A percentile compares a stretch with the other conserved stretches of the same genome.
Conservation (phyloP, 2,113 vertebrate species). For the Tauraco erythrolophus region DNA sequence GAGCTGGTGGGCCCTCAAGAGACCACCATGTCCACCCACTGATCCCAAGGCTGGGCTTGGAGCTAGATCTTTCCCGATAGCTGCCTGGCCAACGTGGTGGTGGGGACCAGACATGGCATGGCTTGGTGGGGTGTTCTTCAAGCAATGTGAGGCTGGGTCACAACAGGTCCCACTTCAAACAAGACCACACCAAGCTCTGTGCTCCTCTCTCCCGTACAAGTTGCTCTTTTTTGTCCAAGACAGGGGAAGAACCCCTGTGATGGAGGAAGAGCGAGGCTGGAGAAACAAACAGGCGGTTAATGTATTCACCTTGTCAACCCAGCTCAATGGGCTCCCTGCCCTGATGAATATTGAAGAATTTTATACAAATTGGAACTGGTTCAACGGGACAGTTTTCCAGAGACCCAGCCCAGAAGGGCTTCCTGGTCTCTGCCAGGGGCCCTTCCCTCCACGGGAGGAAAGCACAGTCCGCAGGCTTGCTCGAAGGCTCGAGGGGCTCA, state of each 20-base stretch:
- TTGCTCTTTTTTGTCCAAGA: background rate
- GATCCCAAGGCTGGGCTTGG: background rate
- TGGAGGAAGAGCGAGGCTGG: background rate
- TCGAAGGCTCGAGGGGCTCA: background rate
- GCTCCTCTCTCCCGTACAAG: background rate
- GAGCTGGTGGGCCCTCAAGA: background rate
- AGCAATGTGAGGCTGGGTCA: background rate
- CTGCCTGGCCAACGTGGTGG: background rate
- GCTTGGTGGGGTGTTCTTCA: background rate
- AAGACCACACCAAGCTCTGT: background rate
- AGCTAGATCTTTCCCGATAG: background rate
- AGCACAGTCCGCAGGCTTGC: background rate
- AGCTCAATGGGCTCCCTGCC: slow-evolving; percentile 31
- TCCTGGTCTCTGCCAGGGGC: background rate
- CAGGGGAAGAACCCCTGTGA: background rate
- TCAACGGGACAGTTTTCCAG: slow-evolving; percentile 48
- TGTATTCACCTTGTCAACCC: slow-evolving; percentile 16
- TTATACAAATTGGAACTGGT: slow-evolving; percentile 64
- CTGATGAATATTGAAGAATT: slow-evolving; percentile 64
- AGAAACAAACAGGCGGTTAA: background rate
- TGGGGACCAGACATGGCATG: background rate
- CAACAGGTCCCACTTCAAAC: background rate
- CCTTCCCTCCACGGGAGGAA: background rate
- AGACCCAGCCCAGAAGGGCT: background rate
- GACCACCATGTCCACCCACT: background rate